Base-by-base conservation (phyloP, 2,113 vertebrate genomes). In the Gymnocephalus cernua region DNA sequence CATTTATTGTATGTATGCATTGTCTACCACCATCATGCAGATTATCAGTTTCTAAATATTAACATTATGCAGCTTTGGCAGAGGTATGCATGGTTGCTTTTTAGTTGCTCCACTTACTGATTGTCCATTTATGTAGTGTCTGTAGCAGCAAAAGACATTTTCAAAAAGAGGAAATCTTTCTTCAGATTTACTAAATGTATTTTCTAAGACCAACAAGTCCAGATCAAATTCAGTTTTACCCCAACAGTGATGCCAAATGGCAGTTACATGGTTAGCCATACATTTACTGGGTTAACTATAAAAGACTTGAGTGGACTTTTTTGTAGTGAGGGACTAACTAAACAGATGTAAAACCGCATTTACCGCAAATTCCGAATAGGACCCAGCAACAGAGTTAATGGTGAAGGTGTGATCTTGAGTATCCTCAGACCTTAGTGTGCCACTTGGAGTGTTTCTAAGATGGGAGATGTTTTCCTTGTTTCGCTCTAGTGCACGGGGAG, bases 351-450 rank as follows among this genome's bases (percentile, higher is more conserved):
- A 96, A 95, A 96, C 82, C 79, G 7, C 32, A 94, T 96, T 98
- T 98, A 99, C 98, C 97, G 95, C 95, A 96, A 99, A 99, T 89
- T 98, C 96, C 25, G 96, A 96, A 96, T 99, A 99, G 95, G 96
- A 97, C 95, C 95, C 96, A 93, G 97, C 96, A 91, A 97, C 89
- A 93, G 96, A 95, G 83, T 95, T 97, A 93, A 97, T 71, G 95
- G 96, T 97, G 94, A 95, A 89, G 95, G 95, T 97, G 92, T 88
- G 95, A 93, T 96, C 96, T 90, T 94, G 94, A 87, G 94, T 95
- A 86, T 95, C 93, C 88, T 93, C 93, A 89, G 90, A 90, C 74
- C 90, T 95, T 92, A 96, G 95, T 89, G 95, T 93, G 95, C 96
- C 95, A 67, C 94, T 94, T 88, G 95, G 93, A 89, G 95, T 59